Conservation (phyloP, 1,140 invertebrate genomes). For the Bicyclus anynana region DNA sequence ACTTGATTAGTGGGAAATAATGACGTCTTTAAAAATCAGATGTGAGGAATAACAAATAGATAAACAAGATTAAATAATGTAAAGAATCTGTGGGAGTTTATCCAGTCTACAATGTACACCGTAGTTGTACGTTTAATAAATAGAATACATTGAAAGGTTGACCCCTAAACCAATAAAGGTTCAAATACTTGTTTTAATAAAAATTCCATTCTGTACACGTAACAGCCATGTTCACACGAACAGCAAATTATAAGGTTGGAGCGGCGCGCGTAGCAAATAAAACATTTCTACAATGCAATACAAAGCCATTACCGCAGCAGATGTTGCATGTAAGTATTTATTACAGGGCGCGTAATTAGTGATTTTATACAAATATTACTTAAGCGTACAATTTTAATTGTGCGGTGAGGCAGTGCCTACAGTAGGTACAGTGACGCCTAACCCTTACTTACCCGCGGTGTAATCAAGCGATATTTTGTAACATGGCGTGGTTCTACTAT, state of each 20-base stretch:
- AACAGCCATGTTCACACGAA: conserved; percentile 53
- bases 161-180: conserved; percentile 4
- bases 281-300: conserved; percentile 55
- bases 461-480: not conserved
- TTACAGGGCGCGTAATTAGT: conserved; percentile 67
- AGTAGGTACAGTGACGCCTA: conserved; percentile 27
- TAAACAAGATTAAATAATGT: no score
- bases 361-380: conserved; percentile 73
- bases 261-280: conserved; percentile 49
- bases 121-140: no score
- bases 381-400: conserved; percentile 69
- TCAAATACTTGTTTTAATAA: conserved; percentile 5
- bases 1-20: no score
- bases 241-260: conserved; percentile 57
- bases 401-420: conserved; percentile 46
- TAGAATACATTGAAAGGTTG: no score
- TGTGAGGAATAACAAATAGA: no score
- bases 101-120: no score
- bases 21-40: no score
- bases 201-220: conserved; percentile 20
- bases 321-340: conserved; percentile 70
- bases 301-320: conserved; percentile 54
- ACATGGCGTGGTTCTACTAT: not conserved
- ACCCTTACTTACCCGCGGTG: conserved; percentile 12
- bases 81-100: no score